Percentiles rank a stretch among this genome's conserved stretches.
Conservation (phyloP, 2,888 invertebrate genomes). For the Drosophila peninsularis region DNA sequence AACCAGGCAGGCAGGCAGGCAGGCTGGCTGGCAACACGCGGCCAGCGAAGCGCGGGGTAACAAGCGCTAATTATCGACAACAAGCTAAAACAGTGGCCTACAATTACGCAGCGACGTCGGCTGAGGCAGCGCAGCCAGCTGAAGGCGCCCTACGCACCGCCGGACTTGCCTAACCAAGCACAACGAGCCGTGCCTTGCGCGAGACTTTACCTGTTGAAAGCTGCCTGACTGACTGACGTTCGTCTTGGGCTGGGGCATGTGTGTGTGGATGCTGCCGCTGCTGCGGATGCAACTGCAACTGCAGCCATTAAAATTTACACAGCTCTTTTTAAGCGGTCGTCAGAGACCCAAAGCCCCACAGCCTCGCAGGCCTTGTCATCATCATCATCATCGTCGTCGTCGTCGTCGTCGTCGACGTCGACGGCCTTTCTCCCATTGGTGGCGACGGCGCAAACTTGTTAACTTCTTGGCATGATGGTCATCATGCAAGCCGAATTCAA, state of each 20-base stretch:
- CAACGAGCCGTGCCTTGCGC: conserved; percentile 27
- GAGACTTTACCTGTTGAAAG: conserved; percentile 57
- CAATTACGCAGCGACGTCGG: conserved; percentile 69
- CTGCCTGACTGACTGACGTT: conserved; percentile 39
- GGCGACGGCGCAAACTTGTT: conserved; percentile 77
- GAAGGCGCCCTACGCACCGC: conserved; percentile 56
- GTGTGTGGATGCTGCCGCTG: conserved; percentile 35
- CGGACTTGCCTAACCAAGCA: conserved; percentile 18
- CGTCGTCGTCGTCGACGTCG: conserved; percentile 44
- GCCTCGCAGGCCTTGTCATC: conserved; percentile 52
- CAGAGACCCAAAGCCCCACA: conserved; percentile 35
- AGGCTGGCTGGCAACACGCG: conserved; percentile 24
- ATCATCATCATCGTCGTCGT: conserved; percentile 39
- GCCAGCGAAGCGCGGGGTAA: conserved; percentile 66
- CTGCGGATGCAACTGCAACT: conserved; percentile 64
- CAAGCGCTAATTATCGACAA: conserved; percentile 80
- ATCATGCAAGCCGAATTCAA: conserved; percentile 70
- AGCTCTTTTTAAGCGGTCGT: conserved; percentile 63
- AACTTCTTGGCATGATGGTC: conserved; percentile 78
- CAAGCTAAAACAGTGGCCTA: conserved; percentile 79
- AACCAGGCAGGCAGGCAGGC: conserved; percentile 55
- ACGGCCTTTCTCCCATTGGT: conserved; percentile 76
- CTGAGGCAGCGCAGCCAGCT: conserved; percentile 32
- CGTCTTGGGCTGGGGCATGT: conserved; percentile 30
- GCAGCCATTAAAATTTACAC: conserved; percentile 78